These are phyloP conservation scores for Vultur gryphus DNA, from an alignment of 2,797 vertebrate genomes.

Conservation along the genomic window DNA sequence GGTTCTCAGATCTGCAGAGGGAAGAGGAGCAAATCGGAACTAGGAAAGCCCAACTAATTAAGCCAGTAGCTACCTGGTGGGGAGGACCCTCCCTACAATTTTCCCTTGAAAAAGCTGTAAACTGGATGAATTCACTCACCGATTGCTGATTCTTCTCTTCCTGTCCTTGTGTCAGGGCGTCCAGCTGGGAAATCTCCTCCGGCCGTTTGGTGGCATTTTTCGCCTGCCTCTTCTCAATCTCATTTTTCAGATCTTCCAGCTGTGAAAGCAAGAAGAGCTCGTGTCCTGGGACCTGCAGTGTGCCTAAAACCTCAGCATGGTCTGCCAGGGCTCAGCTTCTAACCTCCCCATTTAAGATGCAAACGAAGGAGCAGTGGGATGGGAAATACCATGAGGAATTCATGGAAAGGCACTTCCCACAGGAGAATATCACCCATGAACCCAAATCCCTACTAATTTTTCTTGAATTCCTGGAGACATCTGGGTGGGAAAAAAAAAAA, in stretches of 20 bases:
- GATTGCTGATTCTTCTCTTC: background rate
- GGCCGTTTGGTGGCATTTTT: background rate
- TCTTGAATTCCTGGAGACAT: background rate
- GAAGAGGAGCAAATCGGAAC: rapidly evolving
- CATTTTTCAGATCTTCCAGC: constrained; percentile 34
- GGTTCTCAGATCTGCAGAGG: no score
- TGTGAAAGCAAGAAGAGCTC: background rate
- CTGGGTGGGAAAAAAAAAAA: no score
- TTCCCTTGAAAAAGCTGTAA: background rate
- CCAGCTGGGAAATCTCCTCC: background rate
- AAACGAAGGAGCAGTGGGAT: background rate
- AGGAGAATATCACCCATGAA: background rate
- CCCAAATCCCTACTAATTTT: background rate
- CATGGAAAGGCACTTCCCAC: background rate
- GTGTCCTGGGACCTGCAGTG: rapidly evolving
- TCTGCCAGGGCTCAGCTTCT: background rate
- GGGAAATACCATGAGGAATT: background rate
- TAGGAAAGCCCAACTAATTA: background rate
- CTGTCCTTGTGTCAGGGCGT: rapidly evolving
- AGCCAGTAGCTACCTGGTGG: background rate
- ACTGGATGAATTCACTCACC: background rate
- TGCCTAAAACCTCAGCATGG: rapidly evolving
- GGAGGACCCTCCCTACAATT: background rate
- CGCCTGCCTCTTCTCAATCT: background rate
- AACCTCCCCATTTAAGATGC: background rate